phyloP scores from a whole-genome alignment of 2,113 vertebrate genomes.

The Cynopterus brachyotis region DNA sequence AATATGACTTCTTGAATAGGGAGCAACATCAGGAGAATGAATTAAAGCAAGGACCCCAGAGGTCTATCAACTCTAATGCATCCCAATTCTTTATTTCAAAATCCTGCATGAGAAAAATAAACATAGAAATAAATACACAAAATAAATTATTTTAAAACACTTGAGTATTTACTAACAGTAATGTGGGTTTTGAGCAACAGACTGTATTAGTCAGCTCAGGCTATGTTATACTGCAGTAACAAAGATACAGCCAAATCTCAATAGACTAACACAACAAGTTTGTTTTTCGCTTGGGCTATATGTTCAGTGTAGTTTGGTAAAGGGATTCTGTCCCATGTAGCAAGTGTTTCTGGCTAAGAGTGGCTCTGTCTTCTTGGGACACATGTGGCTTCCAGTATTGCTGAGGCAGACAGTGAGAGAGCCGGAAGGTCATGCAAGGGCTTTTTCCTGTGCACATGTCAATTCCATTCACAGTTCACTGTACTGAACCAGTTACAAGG shows the following conservation, averaged over 20 bases:
- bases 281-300: not conserved
- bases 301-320: not conserved
- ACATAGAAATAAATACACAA: not conserved
- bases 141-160: conserved; percentile 24
- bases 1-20: not conserved
- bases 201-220: not conserved
- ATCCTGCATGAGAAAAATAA: not conserved
- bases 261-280: not conserved
- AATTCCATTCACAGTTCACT: not conserved
- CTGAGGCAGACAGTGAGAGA: not conserved
- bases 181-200: not conserved
- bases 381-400: not conserved
- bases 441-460: not conserved
- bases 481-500: not conserved
- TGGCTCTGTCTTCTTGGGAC: not conserved
- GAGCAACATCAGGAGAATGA: not conserved
- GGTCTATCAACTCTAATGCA: not conserved
- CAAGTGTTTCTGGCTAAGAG: not conserved
- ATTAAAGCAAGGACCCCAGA: not conserved
- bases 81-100: not conserved
- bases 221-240: not conserved
- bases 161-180: not conserved
- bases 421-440: not conserved
- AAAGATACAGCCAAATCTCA: not conserved
- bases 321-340: not conserved